Evolutionary conservation across 2,888 invertebrate genomes (phyloP).

Genomic region (Lomographa bimaculata): DNA sequence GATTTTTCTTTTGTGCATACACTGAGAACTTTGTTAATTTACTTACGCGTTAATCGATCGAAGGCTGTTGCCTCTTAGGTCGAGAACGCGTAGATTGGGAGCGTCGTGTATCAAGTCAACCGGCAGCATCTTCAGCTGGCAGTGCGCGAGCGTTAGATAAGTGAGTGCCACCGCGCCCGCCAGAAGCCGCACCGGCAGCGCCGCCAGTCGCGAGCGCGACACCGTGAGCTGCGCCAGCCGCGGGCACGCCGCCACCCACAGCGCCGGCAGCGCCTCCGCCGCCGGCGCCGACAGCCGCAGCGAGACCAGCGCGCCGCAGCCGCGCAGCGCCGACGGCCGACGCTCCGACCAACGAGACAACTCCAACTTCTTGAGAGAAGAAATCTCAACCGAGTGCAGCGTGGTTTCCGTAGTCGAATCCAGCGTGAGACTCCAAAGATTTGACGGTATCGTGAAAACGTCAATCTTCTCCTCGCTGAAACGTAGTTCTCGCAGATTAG

Average conservation of each 20-base stretch:
- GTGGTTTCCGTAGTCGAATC: too few species aligned
- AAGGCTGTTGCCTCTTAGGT: slow-evolving; percentile 38
- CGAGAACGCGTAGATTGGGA: slow-evolving; percentile 25
- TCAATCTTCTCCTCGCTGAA: too few species aligned
- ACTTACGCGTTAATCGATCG: slow-evolving; percentile 13
- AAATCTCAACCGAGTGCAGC: too few species aligned
- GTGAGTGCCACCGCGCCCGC: not conserved
- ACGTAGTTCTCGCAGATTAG: too few species aligned
- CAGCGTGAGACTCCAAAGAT: too few species aligned
- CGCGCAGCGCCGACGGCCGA: slow-evolving; percentile 1
- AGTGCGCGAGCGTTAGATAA: slow-evolving; percentile 11
- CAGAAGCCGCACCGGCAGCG: not conserved
- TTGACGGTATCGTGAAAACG: too few species aligned
- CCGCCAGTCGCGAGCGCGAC: not conserved
- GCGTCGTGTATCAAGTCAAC: slow-evolving; percentile 34
- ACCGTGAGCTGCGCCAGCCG: slow-evolving; percentile 9
- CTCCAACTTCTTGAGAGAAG: not conserved
- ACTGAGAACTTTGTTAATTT: too few species aligned
- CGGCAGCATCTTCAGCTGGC: slow-evolving; percentile 32
- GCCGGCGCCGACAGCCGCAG: slow-evolving; percentile 34
- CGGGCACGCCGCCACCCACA: slow-evolving; percentile 12
- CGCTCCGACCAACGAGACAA: slow-evolving; percentile 11
- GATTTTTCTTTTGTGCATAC: too few species aligned
- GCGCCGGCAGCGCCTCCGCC: slow-evolving; percentile 21
- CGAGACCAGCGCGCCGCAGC: slow-evolving; percentile 13